These are phyloP conservation scores for Threskiornis aethiopicus DNA, from an alignment of 2,797 vertebrate genomes.

Conservation along the genomic window DNA sequence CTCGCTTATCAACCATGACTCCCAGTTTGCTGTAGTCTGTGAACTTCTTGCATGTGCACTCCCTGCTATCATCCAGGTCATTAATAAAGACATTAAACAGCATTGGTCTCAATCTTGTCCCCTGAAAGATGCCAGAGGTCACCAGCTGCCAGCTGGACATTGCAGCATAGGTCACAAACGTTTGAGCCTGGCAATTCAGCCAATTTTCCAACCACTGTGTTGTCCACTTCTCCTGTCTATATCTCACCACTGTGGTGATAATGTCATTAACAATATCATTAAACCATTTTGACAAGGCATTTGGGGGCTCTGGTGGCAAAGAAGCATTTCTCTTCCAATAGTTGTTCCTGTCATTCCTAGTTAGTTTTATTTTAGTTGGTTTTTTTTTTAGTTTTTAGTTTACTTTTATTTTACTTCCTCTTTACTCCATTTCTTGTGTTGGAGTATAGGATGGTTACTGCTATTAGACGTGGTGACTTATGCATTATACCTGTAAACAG, in stretches of 20 bases:
- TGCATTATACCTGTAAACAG: not conserved
- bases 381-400: too few species aligned
- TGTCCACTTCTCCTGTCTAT: not conserved
- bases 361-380: not conserved
- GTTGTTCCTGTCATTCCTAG: not conserved
- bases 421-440: not conserved
- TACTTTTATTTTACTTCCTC: not conserved
- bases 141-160: not conserved
- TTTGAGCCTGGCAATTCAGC: not conserved
- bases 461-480: not conserved
- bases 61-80: not conserved
- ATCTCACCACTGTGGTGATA: not conserved
- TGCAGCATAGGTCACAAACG: not conserved
- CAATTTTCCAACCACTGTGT: not conserved
- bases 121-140: not conserved
- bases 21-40: not conserved
- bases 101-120: not conserved
- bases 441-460: not conserved
- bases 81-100: not conserved
- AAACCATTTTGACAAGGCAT: not conserved
- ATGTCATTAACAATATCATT: not conserved
- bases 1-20: not conserved
- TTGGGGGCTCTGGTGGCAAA: not conserved
- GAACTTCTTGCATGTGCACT: not conserved
- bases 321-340: not conserved